Evolutionary conservation across 2,888 invertebrate genomes (phyloP), one percentile per base, ranked within the genome.

Genomic region (Caenorhabditis sinica): DNA sequence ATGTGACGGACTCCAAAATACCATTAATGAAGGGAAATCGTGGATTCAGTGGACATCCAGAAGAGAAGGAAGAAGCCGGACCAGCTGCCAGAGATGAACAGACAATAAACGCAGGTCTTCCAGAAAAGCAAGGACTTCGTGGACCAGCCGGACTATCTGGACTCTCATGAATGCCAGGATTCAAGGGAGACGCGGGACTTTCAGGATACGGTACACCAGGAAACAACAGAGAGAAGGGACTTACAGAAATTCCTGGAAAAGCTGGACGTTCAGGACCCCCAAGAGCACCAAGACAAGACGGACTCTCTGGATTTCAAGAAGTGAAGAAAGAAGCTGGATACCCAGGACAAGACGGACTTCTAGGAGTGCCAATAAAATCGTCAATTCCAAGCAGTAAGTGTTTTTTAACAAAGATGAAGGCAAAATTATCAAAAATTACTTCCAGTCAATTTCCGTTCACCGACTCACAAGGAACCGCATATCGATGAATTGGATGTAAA

Each of bases 241-340:
- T 91, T 28, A 86, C 91, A 71, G 92, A 92, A 56, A 89, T 92
- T 23, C 92, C 92, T 74, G 92, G 92, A 80, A 89, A 90, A 73
- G 79, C 86, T 33, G 92, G 92, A 81, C 86, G 90, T 13, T 73
- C 79, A 30, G 92, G 92, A 76, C 81, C 83, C 0, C 89, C 90
- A 40, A 91, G 92, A 61, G 23, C 83, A 5, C 86, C 87, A 56
- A 90, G 90, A 60, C 85, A 88, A 75, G 89, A 89, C 43, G 92
- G 92, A 56, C 81, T 89, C n/a, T 88, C 89, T 40, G 92, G 92
- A 45, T 83, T 90, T 49, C 90, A 90, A 66, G 92, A 92, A 63
- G 30, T 87, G 61, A 91, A 90, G 80, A 97, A 97, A 79, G 96
- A 96, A 0, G 96, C 96, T 91, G 90, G 90, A 58, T 85, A 85